Evolutionary conservation across 2,113 vertebrate genomes (phyloP).

Genomic region (Takifugu flavidus): DNA sequence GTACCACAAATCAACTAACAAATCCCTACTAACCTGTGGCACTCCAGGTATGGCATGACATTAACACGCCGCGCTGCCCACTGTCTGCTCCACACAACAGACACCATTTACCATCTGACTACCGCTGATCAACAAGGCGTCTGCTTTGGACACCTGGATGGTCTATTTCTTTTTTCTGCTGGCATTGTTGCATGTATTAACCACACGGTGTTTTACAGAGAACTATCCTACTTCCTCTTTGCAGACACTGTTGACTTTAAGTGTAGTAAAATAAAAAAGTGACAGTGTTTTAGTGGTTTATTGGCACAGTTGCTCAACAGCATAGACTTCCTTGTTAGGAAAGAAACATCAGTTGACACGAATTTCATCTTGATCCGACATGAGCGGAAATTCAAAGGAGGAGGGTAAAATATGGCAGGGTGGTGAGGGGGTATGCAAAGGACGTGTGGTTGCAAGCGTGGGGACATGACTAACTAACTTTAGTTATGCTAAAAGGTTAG

Average conservation of each 20-base stretch:
- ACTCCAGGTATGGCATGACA: conserved; percentile 90
- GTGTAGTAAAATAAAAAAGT: too few species aligned
- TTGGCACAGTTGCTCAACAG: too few species aligned
- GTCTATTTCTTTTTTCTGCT: background rate
- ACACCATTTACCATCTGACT: conserved; percentile 20
- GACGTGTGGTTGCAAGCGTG: conserved; percentile 13
- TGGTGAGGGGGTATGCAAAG: conserved; percentile 24
- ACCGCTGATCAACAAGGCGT: conserved; percentile 16
- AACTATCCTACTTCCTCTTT: background rate
- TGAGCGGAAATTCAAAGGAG: background rate
- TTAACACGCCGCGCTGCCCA: conserved; percentile 64
- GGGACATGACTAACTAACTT: background rate
- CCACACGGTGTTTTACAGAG: too few species aligned
- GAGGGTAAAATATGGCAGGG: conserved; percentile 5
- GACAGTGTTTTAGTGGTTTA: too few species aligned
- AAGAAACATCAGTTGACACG: too few species aligned
- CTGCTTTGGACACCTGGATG: conserved; percentile 1
- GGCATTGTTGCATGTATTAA: conserved; percentile 42
- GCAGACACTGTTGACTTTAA: background rate
- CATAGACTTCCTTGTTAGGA: too few species aligned
- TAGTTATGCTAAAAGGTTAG: conserved; percentile 8
- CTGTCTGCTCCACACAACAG: conserved; percentile 31
- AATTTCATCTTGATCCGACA: background rate
- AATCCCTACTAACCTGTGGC: conserved; percentile 96
- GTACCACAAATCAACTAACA: conserved; percentile 97